These are phyloP conservation scores for Aspidoscelis tigris DNA, from an alignment of 2,113 vertebrate species.

Conservation along the genomic window DNA sequence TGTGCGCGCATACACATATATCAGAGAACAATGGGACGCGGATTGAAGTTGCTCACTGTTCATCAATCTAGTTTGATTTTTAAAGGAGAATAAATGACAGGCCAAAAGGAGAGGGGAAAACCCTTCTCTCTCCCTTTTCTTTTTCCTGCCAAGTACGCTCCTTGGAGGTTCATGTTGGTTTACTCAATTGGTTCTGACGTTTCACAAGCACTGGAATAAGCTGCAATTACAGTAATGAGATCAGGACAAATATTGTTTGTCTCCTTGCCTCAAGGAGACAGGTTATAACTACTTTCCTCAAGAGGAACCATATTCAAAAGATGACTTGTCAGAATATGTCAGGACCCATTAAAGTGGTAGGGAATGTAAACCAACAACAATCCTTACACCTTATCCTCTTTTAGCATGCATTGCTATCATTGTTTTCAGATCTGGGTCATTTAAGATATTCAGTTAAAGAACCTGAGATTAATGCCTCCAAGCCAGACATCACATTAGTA, in stretches of 20 bases:
- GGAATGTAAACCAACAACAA: slow-evolving; percentile 49
- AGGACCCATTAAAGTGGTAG: slow-evolving; percentile 26
- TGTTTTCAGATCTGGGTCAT: slow-evolving; percentile 17
- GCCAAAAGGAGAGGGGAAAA: background rate
- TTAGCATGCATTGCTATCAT: background rate
- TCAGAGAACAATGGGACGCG: background rate
- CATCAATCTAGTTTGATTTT: slow-evolving; percentile 46
- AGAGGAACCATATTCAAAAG: slow-evolving; percentile 44
- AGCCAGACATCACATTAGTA: background rate
- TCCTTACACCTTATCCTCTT: background rate
- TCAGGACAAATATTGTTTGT: slow-evolving; percentile 43
- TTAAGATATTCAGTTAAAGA: slow-evolving; percentile 24
- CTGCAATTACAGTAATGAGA: slow-evolving; percentile 62
- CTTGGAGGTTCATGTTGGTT: slow-evolving; percentile 31
- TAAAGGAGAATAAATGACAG: slow-evolving; percentile 13
- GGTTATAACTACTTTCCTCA: slow-evolving; percentile 44
- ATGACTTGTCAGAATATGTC: slow-evolving; percentile 55
- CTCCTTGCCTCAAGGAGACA: slow-evolving; percentile 50
- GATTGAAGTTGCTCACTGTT: slow-evolving; percentile 10
- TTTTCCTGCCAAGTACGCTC: background rate
- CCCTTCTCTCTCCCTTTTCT: slow-evolving; percentile 4
- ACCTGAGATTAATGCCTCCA: slow-evolving; percentile 2
- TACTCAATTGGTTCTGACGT: slow-evolving; percentile 56
- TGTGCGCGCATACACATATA: background rate
- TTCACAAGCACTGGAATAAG: slow-evolving; percentile 55